phyloP scores from a whole-genome alignment of 1,140 invertebrate genomes.

The Diorhabda elongata region DNA sequence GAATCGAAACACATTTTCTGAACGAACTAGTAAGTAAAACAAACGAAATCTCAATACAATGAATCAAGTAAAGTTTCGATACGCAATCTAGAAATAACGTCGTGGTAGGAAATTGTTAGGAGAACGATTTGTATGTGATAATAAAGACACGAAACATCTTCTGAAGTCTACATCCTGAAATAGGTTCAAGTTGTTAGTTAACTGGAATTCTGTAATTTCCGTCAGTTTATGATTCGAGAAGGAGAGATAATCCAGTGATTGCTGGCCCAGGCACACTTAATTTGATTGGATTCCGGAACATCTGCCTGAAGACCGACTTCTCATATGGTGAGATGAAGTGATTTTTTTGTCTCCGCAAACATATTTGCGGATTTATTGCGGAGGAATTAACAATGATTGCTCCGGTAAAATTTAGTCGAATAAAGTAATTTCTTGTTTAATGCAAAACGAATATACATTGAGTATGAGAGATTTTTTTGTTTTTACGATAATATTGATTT shows the following conservation, averaged over 20 bases:
- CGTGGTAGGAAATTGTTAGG: conserved; percentile 21
- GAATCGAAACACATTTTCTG: too few relatives aligned
- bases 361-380: conserved; percentile 27
- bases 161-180: conserved; percentile 29
- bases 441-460: too few relatives aligned
- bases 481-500: too few relatives aligned
- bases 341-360: conserved; percentile 26
- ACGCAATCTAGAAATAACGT: conserved; percentile 4
- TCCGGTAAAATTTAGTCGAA: too few relatives aligned
- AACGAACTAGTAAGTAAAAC: too few relatives aligned
- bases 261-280: conserved; percentile 28
- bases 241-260: conserved; percentile 18
- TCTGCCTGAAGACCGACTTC: conserved; percentile 28
- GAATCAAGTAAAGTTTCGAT: neutral
- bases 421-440: too few relatives aligned
- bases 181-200: conserved; percentile 26
- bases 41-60: neutral
- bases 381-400: neutral
- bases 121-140: conserved; percentile 25
- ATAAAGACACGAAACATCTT: conserved; percentile 26
- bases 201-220: conserved; percentile 35
- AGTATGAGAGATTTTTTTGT: too few relatives aligned
- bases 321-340: conserved; percentile 25
- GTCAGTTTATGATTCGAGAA: conserved; percentile 29
- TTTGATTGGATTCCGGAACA: conserved; percentile 34